Base-by-base conservation (phyloP, 2,888 invertebrate species). In the Heliconius ismenius region DNA sequence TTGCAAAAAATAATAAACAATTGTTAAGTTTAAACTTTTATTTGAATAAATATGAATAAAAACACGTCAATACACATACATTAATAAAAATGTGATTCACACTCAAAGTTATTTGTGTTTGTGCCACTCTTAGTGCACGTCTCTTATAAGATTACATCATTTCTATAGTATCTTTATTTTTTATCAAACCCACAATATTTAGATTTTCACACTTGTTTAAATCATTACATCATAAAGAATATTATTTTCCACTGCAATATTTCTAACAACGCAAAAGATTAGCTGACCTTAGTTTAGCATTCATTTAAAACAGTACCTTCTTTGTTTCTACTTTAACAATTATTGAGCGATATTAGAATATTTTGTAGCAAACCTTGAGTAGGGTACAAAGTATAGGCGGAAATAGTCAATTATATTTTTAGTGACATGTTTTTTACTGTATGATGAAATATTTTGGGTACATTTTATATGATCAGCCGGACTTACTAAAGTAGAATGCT, bases 1-100 rank as follows among this genome's bases (percentile, higher is more conserved):
- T 6, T 39, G 13, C 10, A 24, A 10, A 62, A 49, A 58, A 72
- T 26, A 65, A 65, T 36, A 76, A 73, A 76, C 76, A 76, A 60
- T 39, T 9, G 0, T 60, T 36, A 28, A 83, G 78, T 85, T 83
- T 86, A 86, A 85, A 87, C 84, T 88, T 92, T 92, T 91, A 91
- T 84, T 58, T 92, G 90, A 90, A 91, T 91, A 91, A 89, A 91
- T 88, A 89, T 88, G 84, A 90, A 90, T 91, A 90, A 91, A 92
- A 92, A 90, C 92, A 92, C 92, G 86, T 89, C 89, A 91, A 90
- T 90, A 92, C 91, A 92, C 88, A 88, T 89, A 88, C 85, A 86
- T 84, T 85, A 84, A 87, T 86, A 86, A 88, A 87, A 90, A 84
- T 84, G 89, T 90, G 90, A 89, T 85, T 18, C 89, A 92, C 90